These are phyloP conservation scores for Melanerpes formicivorus DNA, from an alignment of 2,113 vertebrate species.

Conservation along the genomic window DNA sequence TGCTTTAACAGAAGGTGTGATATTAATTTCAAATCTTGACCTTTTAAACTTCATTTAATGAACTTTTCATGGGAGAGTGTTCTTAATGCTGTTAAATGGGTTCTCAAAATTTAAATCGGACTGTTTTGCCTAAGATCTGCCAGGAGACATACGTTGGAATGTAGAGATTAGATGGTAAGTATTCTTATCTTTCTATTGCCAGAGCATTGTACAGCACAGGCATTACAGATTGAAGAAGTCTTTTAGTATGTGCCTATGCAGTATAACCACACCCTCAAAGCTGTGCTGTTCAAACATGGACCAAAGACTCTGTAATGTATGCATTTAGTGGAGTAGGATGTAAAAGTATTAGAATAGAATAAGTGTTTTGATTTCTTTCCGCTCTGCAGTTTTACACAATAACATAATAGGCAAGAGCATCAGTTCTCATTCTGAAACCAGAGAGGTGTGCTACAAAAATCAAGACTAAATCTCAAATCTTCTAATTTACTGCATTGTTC, in stretches of 20 bases:
- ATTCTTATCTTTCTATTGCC: background rate
- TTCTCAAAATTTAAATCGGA: background rate
- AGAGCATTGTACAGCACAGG: background rate
- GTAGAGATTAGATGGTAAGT: background rate
- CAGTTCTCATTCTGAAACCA: background rate
- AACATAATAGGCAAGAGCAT: background rate
- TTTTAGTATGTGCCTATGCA: background rate
- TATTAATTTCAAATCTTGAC: background rate
- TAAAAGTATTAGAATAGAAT: background rate
- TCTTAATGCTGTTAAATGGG: background rate
- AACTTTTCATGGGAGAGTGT: background rate
- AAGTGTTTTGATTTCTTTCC: rapidly evolving
- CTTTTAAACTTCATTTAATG: background rate
- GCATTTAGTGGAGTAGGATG: background rate
- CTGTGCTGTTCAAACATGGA: background rate
- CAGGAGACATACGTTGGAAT: background rate
- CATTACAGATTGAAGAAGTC: no score
- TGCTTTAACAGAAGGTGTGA: background rate
- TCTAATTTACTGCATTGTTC: background rate
- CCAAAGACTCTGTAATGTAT: background rate
- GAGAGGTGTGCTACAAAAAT: background rate
- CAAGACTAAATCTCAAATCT: background rate
- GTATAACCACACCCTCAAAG: background rate
- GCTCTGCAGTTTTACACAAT: background rate
- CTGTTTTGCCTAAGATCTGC: background rate